A percentile compares a stretch with the other conserved stretches of the same genome.
Evolutionary conservation across 2,113 vertebrate genomes (phyloP).

Genomic region (Paraplagusia blochii): DNA sequence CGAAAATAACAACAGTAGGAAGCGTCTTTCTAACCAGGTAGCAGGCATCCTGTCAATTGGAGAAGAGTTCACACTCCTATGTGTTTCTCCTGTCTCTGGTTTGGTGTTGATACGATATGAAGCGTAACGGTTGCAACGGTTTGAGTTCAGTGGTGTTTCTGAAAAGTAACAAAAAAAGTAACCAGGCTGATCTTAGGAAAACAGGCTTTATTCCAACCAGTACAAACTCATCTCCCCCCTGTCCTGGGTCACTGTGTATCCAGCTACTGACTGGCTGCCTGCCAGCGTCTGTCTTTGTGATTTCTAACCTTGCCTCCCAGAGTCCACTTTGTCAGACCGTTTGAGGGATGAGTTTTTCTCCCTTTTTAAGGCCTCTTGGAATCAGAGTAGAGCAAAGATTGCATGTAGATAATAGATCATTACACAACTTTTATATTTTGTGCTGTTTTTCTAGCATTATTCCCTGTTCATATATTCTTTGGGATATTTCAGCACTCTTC

Average conservation of each 20-base stretch:
- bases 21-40: constrained; percentile 29
- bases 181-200: constrained; percentile 23
- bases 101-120: not conserved
- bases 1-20: constrained; percentile 48
- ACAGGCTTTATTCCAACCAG: constrained; percentile 28
- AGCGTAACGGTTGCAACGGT: not conserved
- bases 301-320: constrained; percentile 4
- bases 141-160: not conserved
- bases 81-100: constrained; percentile 8
- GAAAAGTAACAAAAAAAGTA: not conserved
- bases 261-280: constrained; percentile 27
- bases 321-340: constrained; percentile 18
- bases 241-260: constrained; percentile 15
- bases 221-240: constrained; percentile 23
- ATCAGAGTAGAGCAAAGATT: not conserved
- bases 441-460: too few relatives aligned
- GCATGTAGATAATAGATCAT: not conserved
- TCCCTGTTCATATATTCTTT: too few relatives aligned
- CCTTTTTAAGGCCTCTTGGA: constrained; percentile 5
- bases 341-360: constrained; percentile 8
- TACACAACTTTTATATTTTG: too few relatives aligned
- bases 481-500: too few relatives aligned
- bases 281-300: constrained; percentile 27
- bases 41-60: constrained; percentile 8
- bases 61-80: constrained; percentile 7